Percentiles rank a stretch among this genome's conserved stretches.
These are phyloP conservation scores for Hirtodrosophila confusa DNA, from an alignment of 2,888 invertebrate species.

Conservation along the genomic window DNA sequence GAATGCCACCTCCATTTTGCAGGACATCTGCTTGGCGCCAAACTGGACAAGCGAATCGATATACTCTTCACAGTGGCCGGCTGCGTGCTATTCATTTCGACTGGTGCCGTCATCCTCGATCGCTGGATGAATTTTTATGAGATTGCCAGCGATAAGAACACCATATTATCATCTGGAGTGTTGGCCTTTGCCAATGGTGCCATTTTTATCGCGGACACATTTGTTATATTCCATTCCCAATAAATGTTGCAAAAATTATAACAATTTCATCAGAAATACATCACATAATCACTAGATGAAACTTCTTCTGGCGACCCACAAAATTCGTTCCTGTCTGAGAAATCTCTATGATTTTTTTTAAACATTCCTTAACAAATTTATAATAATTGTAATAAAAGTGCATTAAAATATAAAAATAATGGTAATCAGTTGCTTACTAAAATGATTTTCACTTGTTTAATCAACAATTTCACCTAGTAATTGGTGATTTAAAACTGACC, in stretches of 20 bases:
- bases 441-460: too few species aligned
- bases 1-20: constrained; percentile 29
- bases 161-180: constrained; percentile 65
- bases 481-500: too few species aligned
- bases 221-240: constrained; percentile 69
- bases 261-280: background rate
- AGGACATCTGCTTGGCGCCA: constrained; percentile 71
- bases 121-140: constrained; percentile 62
- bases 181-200: constrained; percentile 68
- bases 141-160: constrained; percentile 59
- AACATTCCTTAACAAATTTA: too few species aligned
- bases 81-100: constrained; percentile 69
- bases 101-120: constrained; percentile 74
- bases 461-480: too few species aligned
- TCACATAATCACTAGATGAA: too few species aligned
- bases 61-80: constrained; percentile 72
- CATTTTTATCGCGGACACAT: constrained; percentile 72
- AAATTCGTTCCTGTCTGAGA: too few species aligned
- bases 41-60: constrained; percentile 77
- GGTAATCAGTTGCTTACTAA: too few species aligned
- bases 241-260: constrained; percentile 7
- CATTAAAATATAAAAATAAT: too few species aligned
- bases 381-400: too few species aligned
- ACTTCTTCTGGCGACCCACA: too few species aligned
- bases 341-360: too few species aligned